Conservation (phyloP, 2,797 vertebrate species). For the Paramormyrops hopkinsi region DNA sequence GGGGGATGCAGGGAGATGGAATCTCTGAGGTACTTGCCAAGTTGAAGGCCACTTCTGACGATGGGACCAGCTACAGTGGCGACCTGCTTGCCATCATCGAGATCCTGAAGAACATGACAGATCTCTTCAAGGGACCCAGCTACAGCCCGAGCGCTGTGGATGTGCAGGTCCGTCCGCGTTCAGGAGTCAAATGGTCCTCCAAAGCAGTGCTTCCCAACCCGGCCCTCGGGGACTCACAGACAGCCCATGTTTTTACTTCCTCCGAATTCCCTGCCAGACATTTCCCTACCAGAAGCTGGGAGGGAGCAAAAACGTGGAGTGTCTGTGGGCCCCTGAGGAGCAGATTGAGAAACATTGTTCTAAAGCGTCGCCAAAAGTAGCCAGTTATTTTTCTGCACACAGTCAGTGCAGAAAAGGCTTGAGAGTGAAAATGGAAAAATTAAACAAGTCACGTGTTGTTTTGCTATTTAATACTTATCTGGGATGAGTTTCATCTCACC, state of each 20-base stretch:
- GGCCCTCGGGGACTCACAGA: background rate
- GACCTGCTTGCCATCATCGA: slow-evolving; percentile 87
- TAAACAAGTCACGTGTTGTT: background rate
- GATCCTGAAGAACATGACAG: slow-evolving; percentile 82
- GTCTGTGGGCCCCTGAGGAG: background rate
- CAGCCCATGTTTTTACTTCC: background rate
- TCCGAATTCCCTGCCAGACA: background rate
- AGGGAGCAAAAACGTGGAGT: background rate
- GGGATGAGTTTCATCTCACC: background rate
- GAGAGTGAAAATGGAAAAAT: background rate
- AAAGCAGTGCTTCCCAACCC: background rate
- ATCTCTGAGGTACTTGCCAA: slow-evolving; percentile 84
- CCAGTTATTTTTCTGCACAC: background rate
- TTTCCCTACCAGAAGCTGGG: background rate
- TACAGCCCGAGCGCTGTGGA: slow-evolving; percentile 79
- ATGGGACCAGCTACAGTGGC: slow-evolving; percentile 87
- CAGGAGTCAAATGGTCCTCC: background rate
- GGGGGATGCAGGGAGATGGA: slow-evolving; percentile 73
- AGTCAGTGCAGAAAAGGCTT: background rate
- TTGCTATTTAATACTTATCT: background rate
- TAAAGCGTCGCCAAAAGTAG: background rate
- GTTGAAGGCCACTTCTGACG: slow-evolving; percentile 80
- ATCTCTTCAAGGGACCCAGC: slow-evolving; percentile 78
- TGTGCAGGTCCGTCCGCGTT: slow-evolving; percentile 67
- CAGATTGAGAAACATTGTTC: background rate